Percentiles rank a stretch among this genome's conserved stretches.
Conservation (phyloP, 2,113 vertebrate species). For the Triplophysa rosa region DNA sequence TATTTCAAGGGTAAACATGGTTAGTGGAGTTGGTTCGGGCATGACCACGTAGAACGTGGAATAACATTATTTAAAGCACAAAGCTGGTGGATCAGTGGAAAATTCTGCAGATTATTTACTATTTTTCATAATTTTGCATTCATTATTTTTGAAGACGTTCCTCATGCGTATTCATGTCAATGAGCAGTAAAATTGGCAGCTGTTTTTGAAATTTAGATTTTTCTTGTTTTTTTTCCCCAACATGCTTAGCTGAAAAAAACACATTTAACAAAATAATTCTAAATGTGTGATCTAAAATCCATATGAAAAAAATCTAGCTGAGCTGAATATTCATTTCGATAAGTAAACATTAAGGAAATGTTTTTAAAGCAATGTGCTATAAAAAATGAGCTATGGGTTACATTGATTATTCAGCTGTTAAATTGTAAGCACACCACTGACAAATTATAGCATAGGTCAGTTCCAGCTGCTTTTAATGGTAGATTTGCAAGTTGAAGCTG, state of each 20-base stretch:
- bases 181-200: slow-evolving; percentile 23
- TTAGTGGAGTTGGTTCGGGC: slow-evolving; percentile 9
- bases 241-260: slow-evolving; percentile 15
- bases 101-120: slow-evolving; percentile 17
- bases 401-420: slow-evolving; percentile 30
- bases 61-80: slow-evolving; percentile 8
- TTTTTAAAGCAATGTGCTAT: slow-evolving; percentile 18
- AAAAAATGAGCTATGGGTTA: neutral
- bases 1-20: slow-evolving; percentile 62
- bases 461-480: slow-evolving; percentile 4
- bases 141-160: slow-evolving; percentile 14
- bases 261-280: slow-evolving; percentile 8
- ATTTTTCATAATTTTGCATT: slow-evolving; percentile 3
- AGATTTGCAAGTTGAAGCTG: neutral
- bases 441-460: neutral
- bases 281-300: slow-evolving; percentile 21
- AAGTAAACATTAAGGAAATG: slow-evolving; percentile 6
- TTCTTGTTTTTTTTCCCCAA: slow-evolving; percentile 21
- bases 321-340: neutral
- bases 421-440: slow-evolving; percentile 9
- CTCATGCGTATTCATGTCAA: slow-evolving; percentile 10
- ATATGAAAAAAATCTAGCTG: slow-evolving; percentile 8
- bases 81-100: slow-evolving; percentile 17
- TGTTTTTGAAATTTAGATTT: slow-evolving; percentile 27
- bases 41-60: neutral